These are phyloP conservation scores for Nineta flava DNA, from an alignment of 2,888 invertebrate genomes.

Conservation along the genomic window DNA sequence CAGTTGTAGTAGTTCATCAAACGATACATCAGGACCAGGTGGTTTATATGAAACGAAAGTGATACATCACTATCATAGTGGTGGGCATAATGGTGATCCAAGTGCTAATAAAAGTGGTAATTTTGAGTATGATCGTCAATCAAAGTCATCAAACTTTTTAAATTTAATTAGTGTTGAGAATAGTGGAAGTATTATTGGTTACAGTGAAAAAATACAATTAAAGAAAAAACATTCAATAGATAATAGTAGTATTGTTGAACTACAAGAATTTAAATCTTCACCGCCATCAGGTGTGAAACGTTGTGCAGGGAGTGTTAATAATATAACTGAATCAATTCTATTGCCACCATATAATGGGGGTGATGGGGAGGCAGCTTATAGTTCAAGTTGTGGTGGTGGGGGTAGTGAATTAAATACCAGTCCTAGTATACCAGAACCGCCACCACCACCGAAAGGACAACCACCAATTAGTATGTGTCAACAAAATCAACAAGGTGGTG, in stretches of 20 bases:
- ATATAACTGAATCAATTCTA: constrained; percentile 19
- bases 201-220: constrained; percentile 26
- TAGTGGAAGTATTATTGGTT: constrained; percentile 40
- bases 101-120: constrained; percentile 3
- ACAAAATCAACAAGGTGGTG: constrained; percentile 27
- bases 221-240: constrained; percentile 38
- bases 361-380: constrained; percentile 26
- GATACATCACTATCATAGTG: constrained; percentile 25
- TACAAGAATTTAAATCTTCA: constrained; percentile 43
- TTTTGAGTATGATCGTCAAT: constrained; percentile 26
- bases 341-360: constrained; percentile 24
- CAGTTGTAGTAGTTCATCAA: constrained; percentile 44
- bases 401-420: constrained; percentile 14
- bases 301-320: constrained; percentile 27
- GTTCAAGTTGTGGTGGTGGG: constrained; percentile 24
- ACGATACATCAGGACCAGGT: constrained; percentile 11
- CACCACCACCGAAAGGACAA: constrained; percentile 40
- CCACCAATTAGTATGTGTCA: constrained; percentile 20
- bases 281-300: constrained; percentile 36
- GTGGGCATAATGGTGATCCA: constrained; percentile 6
- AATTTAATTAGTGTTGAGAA: neutral
- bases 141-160: constrained; percentile 23
- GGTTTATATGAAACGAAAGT: constrained; percentile 42
- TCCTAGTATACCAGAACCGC: constrained; percentile 41
- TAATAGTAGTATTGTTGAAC: constrained; percentile 46